A percentile compares a stretch with the other conserved stretches of the same genome.
Evolutionary conservation across 2,888 invertebrate species (phyloP).

Genomic region (Conops quadrifasciatus): DNA sequence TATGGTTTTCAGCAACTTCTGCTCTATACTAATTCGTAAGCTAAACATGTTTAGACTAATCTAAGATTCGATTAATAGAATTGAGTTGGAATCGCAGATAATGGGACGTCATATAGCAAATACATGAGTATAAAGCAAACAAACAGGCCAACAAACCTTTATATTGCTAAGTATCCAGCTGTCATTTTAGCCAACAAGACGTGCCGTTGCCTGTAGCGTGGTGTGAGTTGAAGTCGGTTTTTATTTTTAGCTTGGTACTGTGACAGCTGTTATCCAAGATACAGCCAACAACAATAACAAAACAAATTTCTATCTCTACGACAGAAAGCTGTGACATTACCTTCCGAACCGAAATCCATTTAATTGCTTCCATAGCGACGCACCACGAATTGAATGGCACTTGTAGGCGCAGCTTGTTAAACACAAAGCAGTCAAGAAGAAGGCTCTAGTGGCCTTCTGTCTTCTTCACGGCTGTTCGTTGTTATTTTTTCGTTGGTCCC

Average conservation of each 20-base stretch:
- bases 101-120: constrained; percentile 8
- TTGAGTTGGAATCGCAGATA: background rate
- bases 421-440: constrained; percentile 1
- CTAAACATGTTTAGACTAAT: constrained; percentile 23
- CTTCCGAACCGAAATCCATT: constrained; percentile 11
- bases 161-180: background rate
- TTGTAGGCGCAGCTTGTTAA: constrained; percentile 21
- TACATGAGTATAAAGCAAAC: background rate
- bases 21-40: constrained; percentile 15
- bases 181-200: background rate
- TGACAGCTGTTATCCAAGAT: constrained; percentile 22
- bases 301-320: constrained; percentile 26
- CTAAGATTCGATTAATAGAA: constrained; percentile 27
- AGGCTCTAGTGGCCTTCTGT: constrained; percentile 9
- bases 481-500: no score
- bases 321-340: constrained; percentile 2
- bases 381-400: constrained; percentile 11
- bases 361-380: constrained; percentile 20
- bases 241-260: background rate
- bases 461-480: background rate
- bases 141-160: background rate
- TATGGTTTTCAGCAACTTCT: background rate
- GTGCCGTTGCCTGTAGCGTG: no score
- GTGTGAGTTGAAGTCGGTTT: no score
- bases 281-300: background rate